Evolutionary conservation across 2,888 invertebrate genomes (phyloP), one percentile per base, ranked within the genome.

Genomic region (Caenorhabditis afra): DNA sequence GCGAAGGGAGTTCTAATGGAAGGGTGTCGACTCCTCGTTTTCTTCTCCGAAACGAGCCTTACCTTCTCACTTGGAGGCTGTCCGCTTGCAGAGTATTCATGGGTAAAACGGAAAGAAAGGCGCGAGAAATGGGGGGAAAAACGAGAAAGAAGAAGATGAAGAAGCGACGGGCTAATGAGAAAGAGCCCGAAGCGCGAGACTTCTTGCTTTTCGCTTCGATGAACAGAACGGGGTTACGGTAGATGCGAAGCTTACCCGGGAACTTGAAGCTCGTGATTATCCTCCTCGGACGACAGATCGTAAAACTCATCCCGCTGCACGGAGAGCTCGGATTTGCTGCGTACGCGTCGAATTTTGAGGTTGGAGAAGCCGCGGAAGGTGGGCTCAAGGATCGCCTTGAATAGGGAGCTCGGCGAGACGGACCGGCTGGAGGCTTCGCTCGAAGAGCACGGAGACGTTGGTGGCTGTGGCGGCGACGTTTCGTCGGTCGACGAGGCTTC

Each of bases 211-310:
- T 3, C 29, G 29, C 29, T 7, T 29, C 29, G 7, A 3, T 29
- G 29, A 29, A 29, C 29, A 3, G 29, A 29, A 7, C 7, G 29
- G 7, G 29, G 7, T 7, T 29, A 29, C 29, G 29, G 4, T 5
- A 7, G 29, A 5, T 29, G 29, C 29, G 29, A 23, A 22, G 45
- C 70, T 52, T n/a, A 70, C 70, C 79, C 79, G 3, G 79, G 79
- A n/a, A 79, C 74, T 14, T 70, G 79, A 29, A 79, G 70, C 53
- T 79, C 79, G 45, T 79, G 74, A 39, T 37, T 39, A 57, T 73
- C 73, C n/a, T 79, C 79, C 20, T 61, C 65, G 18, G 58, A 50
- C n/a, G 68, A 64, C 8, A 79, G 23, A 44, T 79, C 74, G 29
- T 52, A 68, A 44, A 79, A 79, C 37, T 74, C 79, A 20, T 68